phyloP scores from a whole-genome alignment of 2,113 vertebrate genomes.

The Porphyrio hochstetteri region DNA sequence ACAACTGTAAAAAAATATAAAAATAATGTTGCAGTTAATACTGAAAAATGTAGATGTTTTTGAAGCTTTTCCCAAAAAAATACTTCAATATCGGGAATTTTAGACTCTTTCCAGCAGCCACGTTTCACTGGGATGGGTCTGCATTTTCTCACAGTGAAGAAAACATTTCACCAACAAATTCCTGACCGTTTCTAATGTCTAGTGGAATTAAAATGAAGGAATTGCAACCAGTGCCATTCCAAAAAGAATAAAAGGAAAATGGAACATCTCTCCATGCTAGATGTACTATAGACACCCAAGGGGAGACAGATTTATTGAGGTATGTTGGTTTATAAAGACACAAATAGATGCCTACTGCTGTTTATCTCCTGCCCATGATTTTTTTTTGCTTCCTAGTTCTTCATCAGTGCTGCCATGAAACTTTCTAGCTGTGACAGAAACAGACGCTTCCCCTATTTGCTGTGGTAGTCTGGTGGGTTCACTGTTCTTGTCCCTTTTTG shows the following conservation, averaged over 20 bases:
- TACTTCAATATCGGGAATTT: background rate
- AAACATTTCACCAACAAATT: slow-evolving; percentile 8
- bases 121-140: background rate
- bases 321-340: background rate
- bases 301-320: slow-evolving; percentile 78
- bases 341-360: background rate
- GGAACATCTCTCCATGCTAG: slow-evolving; percentile 32
- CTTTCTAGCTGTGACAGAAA: background rate
- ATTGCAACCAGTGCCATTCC: background rate
- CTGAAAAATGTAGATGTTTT: background rate
- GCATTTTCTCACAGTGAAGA: slow-evolving; percentile 11
- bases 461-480: background rate
- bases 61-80: background rate
- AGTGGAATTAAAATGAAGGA: background rate
- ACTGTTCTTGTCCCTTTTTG: background rate
- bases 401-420: background rate
- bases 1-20: background rate
- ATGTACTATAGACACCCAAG: slow-evolving; percentile 82
- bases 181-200: background rate
- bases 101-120: background rate
- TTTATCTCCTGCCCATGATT: background rate
- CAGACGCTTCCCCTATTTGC: background rate
- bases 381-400: background rate
- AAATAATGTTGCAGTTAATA: background rate
- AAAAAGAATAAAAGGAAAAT: background rate